These are phyloP conservation scores for Anas platyrhynchos DNA, from an alignment of 2,113 vertebrate genomes.

Conservation along the genomic window DNA sequence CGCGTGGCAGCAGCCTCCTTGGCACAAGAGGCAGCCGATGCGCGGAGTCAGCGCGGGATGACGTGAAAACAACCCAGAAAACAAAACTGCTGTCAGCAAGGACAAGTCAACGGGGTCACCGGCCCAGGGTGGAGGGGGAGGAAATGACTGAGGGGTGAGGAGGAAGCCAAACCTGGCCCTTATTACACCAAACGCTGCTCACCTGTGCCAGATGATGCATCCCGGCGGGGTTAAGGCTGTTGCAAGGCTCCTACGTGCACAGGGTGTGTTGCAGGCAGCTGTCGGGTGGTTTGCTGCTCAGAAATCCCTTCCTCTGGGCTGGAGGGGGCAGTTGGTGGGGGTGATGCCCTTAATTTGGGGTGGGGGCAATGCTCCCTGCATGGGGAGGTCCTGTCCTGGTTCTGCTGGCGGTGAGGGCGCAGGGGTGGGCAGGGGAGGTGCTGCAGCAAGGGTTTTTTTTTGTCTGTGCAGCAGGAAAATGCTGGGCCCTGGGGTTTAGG, in stretches of 20 bases:
- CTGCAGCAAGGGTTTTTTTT: too few relatives aligned
- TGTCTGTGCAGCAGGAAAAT: neutral
- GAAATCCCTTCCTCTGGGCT: neutral
- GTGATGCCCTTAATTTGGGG: neutral
- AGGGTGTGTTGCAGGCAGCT: neutral
- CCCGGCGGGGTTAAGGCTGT: neutral
- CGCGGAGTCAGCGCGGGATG: neutral
- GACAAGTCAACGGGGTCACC: neutral
- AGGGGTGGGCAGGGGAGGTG: neutral
- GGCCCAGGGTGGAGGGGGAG: neutral
- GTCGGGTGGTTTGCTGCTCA: neutral
- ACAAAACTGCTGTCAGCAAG: neutral
- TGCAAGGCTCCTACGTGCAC: neutral
- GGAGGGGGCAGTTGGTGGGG: neutral
- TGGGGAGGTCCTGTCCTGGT: neutral
- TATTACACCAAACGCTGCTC: neutral
- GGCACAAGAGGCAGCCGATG: fast-evolving
- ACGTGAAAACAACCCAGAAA: neutral
- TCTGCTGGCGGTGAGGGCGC: neutral
- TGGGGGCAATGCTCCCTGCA: fast-evolving
- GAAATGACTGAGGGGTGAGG: slow-evolving; percentile 29
- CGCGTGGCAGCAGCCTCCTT: neutral
- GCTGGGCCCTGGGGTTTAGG: neutral
- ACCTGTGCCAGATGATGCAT: neutral
- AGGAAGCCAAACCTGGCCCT: neutral